Evolutionary conservation across 2,113 vertebrate species (phyloP).

Genomic region (Pan troglodytes): NHGRI_mPanTro3-v2.1_pri NC_072403.2:88995001-88995500

Average conservation of each 20-base stretch:
- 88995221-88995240: neutral
- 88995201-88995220: neutral
- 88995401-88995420: neutral
- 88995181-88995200: neutral
- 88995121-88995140: neutral
- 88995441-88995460: neutral
- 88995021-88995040: neutral
- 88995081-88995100: neutral
- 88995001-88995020: neutral
- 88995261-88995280: neutral
- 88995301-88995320: neutral
- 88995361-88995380: neutral
- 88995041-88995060: neutral
- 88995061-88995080: neutral
- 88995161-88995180: neutral
- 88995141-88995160: neutral
- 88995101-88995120: neutral
- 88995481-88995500: neutral
- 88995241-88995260: neutral
- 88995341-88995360: neutral
- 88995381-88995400: neutral
- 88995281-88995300: neutral
- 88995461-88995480: neutral
- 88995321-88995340: neutral
- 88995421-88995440: neutral